Base-by-base conservation (phyloP, 2,113 vertebrate genomes). In the Clarias macrocephalus region DNA sequence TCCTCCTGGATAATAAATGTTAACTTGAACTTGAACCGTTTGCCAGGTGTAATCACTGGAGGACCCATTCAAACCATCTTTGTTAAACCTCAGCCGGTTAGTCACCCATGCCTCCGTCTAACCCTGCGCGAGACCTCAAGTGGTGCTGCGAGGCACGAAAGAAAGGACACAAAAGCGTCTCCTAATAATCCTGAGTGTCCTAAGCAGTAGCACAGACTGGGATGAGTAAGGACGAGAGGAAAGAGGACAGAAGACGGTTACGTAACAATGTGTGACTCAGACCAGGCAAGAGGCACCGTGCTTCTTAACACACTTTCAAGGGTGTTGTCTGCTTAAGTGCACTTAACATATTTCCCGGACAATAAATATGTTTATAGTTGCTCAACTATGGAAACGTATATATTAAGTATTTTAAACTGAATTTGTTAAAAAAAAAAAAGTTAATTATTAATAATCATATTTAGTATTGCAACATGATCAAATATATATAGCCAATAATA, bases 141-240 rank as follows among this genome's bases (percentile, higher is more conserved):
- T 25, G 19, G 16, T 13, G 60, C 12, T 79, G 59, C 16, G 84
- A 66, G 18, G 13, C 54, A 37, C 2, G 12, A 56, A 52, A 21
- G 62, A 76, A 48, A 48, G 48, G 48, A 48, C 48, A 70, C 52
- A 30, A 13, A 30, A 56, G 30, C 5, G 48, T 70, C 63, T 33
- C 52, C n/a, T 19, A 60, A n/a, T 28, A 21, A 80, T 75, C n/a
- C 28, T 7, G 10, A 5, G 21, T 28, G 42, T 57, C 72, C 48
- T 48, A 48, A 48, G 7, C 48, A 48, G 48, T 48, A 72, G 81
- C n/a, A 25, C 60, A 79, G 60, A 63, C 76, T 10, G 85, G 60
- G 52, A n/a, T 80, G 85, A 81, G 85, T 81, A 59, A 86, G 70
- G 60, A 81, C 23, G 28, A 81, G 54, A 66, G 76, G 30, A 54